Evolutionary conservation across 2,888 invertebrate species (phyloP), one percentile per base, ranked within the genome.

Genomic region (Megalurothrips usitatus): DNA sequence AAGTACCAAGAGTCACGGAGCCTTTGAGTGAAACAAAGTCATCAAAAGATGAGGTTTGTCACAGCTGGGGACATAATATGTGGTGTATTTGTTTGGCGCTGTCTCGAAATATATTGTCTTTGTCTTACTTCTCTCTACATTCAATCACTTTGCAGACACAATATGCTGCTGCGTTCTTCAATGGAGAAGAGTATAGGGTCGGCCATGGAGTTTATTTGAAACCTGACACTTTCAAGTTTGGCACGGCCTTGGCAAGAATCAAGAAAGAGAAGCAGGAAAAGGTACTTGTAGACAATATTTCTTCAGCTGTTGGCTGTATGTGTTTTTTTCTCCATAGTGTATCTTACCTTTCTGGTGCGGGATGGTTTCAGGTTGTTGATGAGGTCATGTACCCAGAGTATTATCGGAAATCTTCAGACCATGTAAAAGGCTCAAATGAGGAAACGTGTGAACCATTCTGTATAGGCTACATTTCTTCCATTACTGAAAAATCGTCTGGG

Each of bases 381-480:
- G 93, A 94, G 86, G 90, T 91, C n/a, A 86, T 92, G 52, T 95
- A 94, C 85, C 92, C 95, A 0, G 96, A 96, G 86, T 92, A 91
- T 84, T 95, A 95, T 86, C 89, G 95, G 81, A 95, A 95, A 87
- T 91, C 90, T 78, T 90, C 91, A 19, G 92, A 92, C 83, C 87
- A 87, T 82, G 86, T 92, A 34, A 92, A 93, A 84, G 93, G 94
- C 0, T 93, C 93, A 0, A 94, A 94, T 85, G 86, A 89, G 19
- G 91, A 92, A 82, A 93, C 93, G 0, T 92, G 93, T 0, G 92
- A 93, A 83, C 94, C 95, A 0, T 95, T 94, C 86, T 90, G 92
- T 84, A 89, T 96, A 14, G 95, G 91, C 1, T 89, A 91, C 80
- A 92, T 96, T 78, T 89, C 89, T 52, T 89, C 90, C 0, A 92